phyloP scores from a whole-genome alignment of 2,113 vertebrate genomes.

The human (Homo sapiens) region DNA sequence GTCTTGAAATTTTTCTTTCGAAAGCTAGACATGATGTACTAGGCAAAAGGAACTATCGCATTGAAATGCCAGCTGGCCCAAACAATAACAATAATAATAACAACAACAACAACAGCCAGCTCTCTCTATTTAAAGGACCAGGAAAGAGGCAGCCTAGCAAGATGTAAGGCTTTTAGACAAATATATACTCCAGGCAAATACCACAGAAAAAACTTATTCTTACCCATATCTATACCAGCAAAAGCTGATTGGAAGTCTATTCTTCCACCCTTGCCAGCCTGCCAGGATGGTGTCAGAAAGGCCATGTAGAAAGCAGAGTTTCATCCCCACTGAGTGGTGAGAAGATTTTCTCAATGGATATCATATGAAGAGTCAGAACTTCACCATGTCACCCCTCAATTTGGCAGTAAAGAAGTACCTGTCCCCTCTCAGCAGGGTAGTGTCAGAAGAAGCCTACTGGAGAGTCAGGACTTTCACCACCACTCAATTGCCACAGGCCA shows the following conservation, averaged over 20 bases:
- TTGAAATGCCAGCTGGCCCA: background rate
- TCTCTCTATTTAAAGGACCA: background rate
- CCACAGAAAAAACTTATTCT: background rate
- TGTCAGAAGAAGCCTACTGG: background rate
- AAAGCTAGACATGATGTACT: background rate
- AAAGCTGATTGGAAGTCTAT: background rate
- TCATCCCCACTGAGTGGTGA: background rate
- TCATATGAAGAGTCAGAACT: background rate
- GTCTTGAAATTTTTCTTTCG: background rate
- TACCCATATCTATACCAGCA: background rate
- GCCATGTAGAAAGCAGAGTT: background rate
- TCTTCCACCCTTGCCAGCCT: background rate
- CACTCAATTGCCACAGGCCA: background rate
- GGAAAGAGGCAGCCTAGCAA: background rate
- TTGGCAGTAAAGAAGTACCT: background rate
- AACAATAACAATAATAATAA: background rate
- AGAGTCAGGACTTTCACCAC: background rate
- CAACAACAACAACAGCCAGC: background rate
- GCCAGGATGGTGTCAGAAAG: background rate
- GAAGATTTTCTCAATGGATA: background rate
- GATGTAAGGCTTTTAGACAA: background rate
- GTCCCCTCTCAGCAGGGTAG: background rate
- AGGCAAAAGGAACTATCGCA: background rate
- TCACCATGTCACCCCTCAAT: background rate
- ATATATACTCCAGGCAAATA: background rate